Evolutionary conservation across 2,888 invertebrate genomes (phyloP).

Genomic region (Nomada lathburiana): DNA sequence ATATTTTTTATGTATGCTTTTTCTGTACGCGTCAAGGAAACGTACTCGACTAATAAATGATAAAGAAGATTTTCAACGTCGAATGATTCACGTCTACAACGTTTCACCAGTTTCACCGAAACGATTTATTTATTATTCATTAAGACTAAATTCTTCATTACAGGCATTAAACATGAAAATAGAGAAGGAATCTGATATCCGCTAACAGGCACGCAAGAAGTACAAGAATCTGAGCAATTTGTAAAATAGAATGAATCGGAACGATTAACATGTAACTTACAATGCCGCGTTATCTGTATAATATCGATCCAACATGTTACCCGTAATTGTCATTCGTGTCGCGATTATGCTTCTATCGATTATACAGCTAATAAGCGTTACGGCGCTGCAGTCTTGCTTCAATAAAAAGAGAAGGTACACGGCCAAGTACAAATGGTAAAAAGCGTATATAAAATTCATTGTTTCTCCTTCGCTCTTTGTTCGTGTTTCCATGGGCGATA

Average conservation of each 20-base stretch:
- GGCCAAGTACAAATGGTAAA: not conserved
- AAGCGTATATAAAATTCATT: conserved; percentile 28
- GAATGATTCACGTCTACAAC: conserved; percentile 26
- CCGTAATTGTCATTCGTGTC: not conserved
- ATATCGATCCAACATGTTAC: not conserved
- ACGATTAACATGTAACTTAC: not conserved
- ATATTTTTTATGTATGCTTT: conserved; percentile 85
- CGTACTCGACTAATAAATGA: conserved; percentile 72
- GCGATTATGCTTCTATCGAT: too few species aligned
- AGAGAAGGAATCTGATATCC: not conserved
- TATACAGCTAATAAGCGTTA: conserved; percentile 35
- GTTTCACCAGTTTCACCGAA: not conserved
- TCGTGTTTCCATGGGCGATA: not conserved
- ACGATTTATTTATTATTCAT: conserved; percentile 12
- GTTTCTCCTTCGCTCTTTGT: not conserved
- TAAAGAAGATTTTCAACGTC: conserved; percentile 69
- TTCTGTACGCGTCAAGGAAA: conserved; percentile 83
- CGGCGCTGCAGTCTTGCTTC: conserved; percentile 49
- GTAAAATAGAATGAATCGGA: not conserved
- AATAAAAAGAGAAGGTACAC: not conserved
- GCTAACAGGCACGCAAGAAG: not conserved
- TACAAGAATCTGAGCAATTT: not conserved
- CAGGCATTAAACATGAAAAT: not conserved
- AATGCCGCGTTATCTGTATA: not conserved
- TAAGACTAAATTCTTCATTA: conserved; percentile 11